phyloP scores from a whole-genome alignment of 2,113 vertebrate species.

The Mus spicilegus region DNA sequence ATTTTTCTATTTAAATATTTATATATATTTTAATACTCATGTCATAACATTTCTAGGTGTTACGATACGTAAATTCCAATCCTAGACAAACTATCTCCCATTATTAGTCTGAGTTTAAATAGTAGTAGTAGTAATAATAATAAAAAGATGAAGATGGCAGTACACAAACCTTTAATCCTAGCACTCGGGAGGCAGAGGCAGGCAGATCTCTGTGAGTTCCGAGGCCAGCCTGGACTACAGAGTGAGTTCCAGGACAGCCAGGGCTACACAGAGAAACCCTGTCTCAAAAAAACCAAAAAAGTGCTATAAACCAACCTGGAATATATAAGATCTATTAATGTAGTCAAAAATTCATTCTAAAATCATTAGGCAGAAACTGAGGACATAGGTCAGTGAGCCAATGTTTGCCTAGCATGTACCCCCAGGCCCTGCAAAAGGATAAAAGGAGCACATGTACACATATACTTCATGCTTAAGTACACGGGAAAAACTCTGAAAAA shows the following conservation, averaged over 20 bases:
- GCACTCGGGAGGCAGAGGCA: too few relatives aligned
- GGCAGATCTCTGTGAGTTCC: too few relatives aligned
- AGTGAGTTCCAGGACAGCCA: too few relatives aligned
- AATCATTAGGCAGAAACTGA: not conserved
- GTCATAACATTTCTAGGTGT: slow-evolving; percentile 5
- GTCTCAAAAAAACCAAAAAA: not conserved
- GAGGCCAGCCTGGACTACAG: too few relatives aligned
- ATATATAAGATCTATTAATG: not conserved
- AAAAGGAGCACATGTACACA: not conserved
- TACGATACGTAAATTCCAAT: not conserved
- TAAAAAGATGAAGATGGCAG: too few relatives aligned
- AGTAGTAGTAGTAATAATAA: too few relatives aligned
- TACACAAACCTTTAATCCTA: too few relatives aligned
- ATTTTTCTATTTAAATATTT: not conserved
- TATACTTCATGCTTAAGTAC: not conserved
- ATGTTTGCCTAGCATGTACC: not conserved
- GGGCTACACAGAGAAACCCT: too few relatives aligned
- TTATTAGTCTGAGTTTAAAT: not conserved
- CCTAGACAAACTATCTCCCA: not conserved
- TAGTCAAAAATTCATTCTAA: not conserved
- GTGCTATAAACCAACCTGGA: not conserved
- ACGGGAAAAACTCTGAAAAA: too few relatives aligned
- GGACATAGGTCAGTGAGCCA: not conserved
- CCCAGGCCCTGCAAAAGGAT: not conserved
- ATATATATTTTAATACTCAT: not conserved